phyloP scores from a whole-genome alignment of 2,113 vertebrate genomes.

The Condylura cristata region DNA sequence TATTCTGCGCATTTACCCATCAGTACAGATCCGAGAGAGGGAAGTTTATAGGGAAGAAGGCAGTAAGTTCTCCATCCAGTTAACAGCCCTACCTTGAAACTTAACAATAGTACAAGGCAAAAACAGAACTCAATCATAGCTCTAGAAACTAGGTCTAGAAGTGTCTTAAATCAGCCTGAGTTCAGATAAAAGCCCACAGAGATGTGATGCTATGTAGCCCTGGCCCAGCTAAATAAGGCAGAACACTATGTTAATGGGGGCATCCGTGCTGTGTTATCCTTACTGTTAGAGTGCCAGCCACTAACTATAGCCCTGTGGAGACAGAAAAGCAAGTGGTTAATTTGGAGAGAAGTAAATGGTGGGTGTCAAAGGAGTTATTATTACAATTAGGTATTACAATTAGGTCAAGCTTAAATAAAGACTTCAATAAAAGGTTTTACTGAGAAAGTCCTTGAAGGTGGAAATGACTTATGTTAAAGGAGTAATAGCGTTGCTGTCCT shows the following conservation, averaged over 20 bases:
- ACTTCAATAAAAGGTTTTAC: conserved; percentile 39
- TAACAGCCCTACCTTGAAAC: not conserved
- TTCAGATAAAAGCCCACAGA: conserved; percentile 67
- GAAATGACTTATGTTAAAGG: conserved; percentile 32
- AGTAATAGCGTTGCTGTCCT: not conserved
- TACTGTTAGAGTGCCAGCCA: not conserved
- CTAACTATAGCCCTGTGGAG: not conserved
- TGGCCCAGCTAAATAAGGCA: conserved; percentile 39
- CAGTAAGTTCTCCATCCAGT: not conserved
- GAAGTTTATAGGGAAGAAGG: not conserved
- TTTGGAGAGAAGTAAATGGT: not conserved
- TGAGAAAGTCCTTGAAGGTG: conserved; percentile 8
- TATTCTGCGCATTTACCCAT: not conserved
- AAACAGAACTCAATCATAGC: not conserved
- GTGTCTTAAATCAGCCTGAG: conserved; percentile 56
- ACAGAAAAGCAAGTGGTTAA: conserved; percentile 13
- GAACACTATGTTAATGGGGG: conserved; percentile 45
- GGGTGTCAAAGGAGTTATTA: not conserved
- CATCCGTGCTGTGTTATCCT: not conserved
- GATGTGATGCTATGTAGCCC: not conserved
- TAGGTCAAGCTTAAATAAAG: conserved; percentile 17
- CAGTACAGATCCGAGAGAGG: conserved; percentile 5
- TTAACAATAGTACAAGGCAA: not conserved
- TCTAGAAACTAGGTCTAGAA: not conserved
- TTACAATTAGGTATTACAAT: no score